Evolutionary conservation across 2,797 vertebrate species (phyloP).

Genomic region (Parauchenoglanis ngamensis): DNA sequence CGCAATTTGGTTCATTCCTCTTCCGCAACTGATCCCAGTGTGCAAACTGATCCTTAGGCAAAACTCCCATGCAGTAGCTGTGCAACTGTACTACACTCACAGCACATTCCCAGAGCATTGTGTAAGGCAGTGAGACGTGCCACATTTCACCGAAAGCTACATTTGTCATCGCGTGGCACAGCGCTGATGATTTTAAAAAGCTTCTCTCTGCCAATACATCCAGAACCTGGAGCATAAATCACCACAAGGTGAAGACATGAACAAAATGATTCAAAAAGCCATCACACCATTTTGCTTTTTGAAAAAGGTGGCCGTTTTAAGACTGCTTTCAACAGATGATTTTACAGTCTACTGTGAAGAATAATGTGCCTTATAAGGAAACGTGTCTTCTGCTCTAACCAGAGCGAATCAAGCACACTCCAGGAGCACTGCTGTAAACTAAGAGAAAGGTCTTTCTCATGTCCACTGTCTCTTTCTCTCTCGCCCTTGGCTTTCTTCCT

Average conservation of each 20-base stretch:
- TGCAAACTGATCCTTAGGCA: slow-evolving; percentile 65
- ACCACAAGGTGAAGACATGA: neutral
- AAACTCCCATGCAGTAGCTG: slow-evolving; percentile 49
- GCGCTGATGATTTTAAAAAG: slow-evolving; percentile 5
- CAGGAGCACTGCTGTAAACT: slow-evolving; percentile 73
- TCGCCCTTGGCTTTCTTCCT: slow-evolving; percentile 55
- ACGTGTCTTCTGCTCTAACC: slow-evolving; percentile 64
- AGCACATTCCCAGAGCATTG: slow-evolving; percentile 18
- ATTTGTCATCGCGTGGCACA: slow-evolving; percentile 37
- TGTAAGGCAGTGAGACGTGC: slow-evolving; percentile 35
- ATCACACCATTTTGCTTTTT: neutral
- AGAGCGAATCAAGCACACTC: slow-evolving; percentile 74
- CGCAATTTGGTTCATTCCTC: slow-evolving; percentile 72
- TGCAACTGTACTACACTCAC: slow-evolving; percentile 48
- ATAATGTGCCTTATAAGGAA: slow-evolving; percentile 69
- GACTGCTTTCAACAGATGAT: slow-evolving; percentile 63
- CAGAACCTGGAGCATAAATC: slow-evolving; percentile 20
- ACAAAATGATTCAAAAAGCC: slow-evolving; percentile 1
- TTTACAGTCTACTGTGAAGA: slow-evolving; percentile 63
- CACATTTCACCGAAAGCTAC: slow-evolving; percentile 32
- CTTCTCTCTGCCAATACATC: slow-evolving; percentile 10
- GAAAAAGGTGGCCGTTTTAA: neutral
- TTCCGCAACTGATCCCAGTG: slow-evolving; percentile 69
- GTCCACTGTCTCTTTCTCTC: slow-evolving; percentile 58
- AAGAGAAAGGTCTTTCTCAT: slow-evolving; percentile 62